phyloP scores from a whole-genome alignment of 1,140 invertebrate genomes.

The Ceratosolen solmsi region DNA sequence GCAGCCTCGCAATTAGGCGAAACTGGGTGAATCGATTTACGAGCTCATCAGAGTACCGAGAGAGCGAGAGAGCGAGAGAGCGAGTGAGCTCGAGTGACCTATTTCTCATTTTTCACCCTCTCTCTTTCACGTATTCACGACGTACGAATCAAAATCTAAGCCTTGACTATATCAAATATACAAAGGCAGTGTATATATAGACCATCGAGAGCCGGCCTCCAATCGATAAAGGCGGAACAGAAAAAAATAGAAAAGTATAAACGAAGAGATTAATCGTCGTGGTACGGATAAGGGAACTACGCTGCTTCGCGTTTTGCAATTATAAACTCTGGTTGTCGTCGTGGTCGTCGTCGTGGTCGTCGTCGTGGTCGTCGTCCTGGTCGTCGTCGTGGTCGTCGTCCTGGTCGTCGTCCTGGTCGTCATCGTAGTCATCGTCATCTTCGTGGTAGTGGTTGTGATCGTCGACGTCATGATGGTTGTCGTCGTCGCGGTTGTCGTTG shows the following conservation, averaged over 20 bases:
- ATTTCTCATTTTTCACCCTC: background rate
- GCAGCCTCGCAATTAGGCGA: constrained; percentile 38
- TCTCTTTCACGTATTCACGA: background rate
- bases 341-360: background rate
- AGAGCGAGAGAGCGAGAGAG: constrained; percentile 9
- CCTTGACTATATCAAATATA: background rate
- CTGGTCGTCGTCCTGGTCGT: background rate
- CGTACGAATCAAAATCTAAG: constrained; percentile 32
- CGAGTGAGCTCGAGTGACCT: background rate
- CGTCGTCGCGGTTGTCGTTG: background rate
- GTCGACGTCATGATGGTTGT: background rate
- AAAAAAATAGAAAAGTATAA: constrained; percentile 23
- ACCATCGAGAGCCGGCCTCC: background rate
- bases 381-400: background rate
- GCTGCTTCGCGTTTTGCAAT: constrained; percentile 14
- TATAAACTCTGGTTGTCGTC: constrained; percentile 1
- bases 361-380: background rate
- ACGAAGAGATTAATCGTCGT: constrained; percentile 28
- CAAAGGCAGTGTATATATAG: constrained; percentile 1
- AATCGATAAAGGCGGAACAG: constrained; percentile 35
- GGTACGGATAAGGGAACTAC: background rate
- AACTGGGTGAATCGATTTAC: constrained; percentile 50
- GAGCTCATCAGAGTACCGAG: constrained; percentile 32
- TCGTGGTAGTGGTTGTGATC: background rate
- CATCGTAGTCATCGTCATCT: background rate